phyloP scores from a whole-genome alignment of 23 tunicate species.

The Clavelina lepadiformis region DNA sequence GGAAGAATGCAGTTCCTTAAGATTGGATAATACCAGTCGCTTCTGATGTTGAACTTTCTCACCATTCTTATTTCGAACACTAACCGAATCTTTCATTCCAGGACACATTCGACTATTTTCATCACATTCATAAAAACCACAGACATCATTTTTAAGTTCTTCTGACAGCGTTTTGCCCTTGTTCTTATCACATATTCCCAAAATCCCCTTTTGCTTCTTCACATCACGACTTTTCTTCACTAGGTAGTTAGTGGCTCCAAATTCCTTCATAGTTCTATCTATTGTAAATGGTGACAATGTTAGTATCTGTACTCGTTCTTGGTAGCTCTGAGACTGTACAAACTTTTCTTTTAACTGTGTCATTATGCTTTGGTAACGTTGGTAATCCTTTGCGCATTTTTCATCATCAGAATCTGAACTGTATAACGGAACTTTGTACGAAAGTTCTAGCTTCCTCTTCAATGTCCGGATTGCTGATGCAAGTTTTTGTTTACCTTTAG shows the following conservation, averaged over 20 bases:
- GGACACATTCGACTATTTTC: slow-evolving; percentile 11
- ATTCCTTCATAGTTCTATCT: slow-evolving; percentile 14
- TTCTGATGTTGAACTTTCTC: slow-evolving; percentile 5
- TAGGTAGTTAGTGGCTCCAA: slow-evolving; percentile 2
- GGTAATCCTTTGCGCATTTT: neutral
- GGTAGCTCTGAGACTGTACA: neutral
- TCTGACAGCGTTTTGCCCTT: neutral
- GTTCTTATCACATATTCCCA: neutral
- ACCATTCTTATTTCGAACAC: slow-evolving; percentile 8
- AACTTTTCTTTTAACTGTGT: slow-evolving; percentile 4
- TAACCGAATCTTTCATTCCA: slow-evolving; percentile 5
- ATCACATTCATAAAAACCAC: neutral
- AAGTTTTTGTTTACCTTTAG: no score
- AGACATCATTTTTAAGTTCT: slow-evolving; percentile 1
- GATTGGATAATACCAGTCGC: slow-evolving; percentile 13
- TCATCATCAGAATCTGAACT: no score
- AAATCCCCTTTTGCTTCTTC: neutral
- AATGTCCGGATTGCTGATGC: no score
- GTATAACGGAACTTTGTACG: no score
- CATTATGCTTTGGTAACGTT: slow-evolving; percentile 1
- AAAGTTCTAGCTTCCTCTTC: no score
- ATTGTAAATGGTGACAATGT: slow-evolving; percentile 20
- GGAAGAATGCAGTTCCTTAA: slow-evolving; percentile 3
- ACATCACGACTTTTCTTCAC: slow-evolving; percentile 16
- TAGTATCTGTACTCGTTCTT: slow-evolving; percentile 10